Conservation (phyloP, 2,797 vertebrate species). For the Semotilus atromaculatus region DNA sequence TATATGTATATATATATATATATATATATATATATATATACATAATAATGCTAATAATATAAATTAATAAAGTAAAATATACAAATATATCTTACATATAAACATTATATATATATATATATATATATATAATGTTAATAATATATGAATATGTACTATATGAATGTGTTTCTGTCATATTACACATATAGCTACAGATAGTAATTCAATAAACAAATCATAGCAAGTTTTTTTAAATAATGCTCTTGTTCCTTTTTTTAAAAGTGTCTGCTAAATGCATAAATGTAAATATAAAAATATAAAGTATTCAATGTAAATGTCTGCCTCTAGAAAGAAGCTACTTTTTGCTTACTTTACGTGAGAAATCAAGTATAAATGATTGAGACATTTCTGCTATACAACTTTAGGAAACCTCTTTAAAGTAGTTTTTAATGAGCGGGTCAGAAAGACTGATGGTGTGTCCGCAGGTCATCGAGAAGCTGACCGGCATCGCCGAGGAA, state of each 20-base stretch:
- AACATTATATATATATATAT: neutral
- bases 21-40: too few relatives aligned
- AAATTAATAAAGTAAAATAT: too few relatives aligned
- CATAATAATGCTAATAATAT: neutral
- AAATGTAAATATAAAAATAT: neutral
- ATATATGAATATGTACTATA: too few relatives aligned
- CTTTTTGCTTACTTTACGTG: neutral
- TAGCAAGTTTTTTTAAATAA: neutral
- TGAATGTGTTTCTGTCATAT: too few relatives aligned
- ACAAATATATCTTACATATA: neutral
- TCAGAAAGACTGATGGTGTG: neutral
- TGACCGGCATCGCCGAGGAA: constrained; percentile 90
- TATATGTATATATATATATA: too few relatives aligned
- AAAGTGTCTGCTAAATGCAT: neutral
- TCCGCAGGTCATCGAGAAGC: constrained; percentile 89
- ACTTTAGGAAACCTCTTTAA: neutral
- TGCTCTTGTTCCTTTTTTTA: neutral
- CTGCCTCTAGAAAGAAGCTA: neutral
- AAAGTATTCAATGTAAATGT: neutral
- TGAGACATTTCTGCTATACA: neutral
- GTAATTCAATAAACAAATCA: too few relatives aligned
- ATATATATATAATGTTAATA: too few relatives aligned
- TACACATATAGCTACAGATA: too few relatives aligned
- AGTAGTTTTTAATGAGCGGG: neutral
- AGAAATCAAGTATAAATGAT: neutral